Evolutionary conservation across 1,140 invertebrate genomes (phyloP).

Genomic region (Leptoteleia sp.): DNA sequence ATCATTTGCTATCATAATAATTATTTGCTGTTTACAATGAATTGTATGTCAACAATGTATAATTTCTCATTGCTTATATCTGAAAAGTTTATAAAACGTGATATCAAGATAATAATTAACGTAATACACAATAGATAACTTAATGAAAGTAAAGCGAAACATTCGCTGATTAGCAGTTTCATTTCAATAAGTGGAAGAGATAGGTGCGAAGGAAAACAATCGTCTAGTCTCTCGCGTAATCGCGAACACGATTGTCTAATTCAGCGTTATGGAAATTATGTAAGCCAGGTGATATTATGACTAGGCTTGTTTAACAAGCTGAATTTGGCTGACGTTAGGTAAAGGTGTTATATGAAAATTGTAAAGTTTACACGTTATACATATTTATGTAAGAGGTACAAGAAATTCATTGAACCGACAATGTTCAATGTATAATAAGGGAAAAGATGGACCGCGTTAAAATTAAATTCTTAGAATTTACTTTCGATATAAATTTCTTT

Average conservation of each 20-base stretch:
- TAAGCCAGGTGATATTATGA: constrained; percentile 34
- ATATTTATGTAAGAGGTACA: constrained; percentile 29
- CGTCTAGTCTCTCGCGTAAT: constrained; percentile 8
- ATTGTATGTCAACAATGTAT: no score
- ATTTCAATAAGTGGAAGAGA: not conserved
- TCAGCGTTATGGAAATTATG: constrained; percentile 40
- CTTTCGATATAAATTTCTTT: no score
- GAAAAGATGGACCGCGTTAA: no score
- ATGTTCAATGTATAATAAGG: no score
- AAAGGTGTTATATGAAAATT: constrained; percentile 53
- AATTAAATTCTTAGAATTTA: no score
- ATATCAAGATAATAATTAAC: no score
- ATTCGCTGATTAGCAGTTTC: not conserved
- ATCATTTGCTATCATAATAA: no score
- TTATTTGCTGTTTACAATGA: no score
- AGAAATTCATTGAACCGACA: constrained; percentile 31
- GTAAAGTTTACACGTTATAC: constrained; percentile 19
- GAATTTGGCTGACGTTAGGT: constrained; percentile 45
- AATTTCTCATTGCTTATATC: no score
- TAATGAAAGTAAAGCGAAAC: not conserved
- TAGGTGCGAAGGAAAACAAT: constrained; percentile 8
- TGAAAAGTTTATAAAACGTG: no score
- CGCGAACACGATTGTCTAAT: constrained; percentile 22
- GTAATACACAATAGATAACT: not conserved
- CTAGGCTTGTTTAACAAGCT: constrained; percentile 18